Base-by-base conservation (phyloP, 2,113 vertebrate genomes). In the Chunga burmeisteri region DNA sequence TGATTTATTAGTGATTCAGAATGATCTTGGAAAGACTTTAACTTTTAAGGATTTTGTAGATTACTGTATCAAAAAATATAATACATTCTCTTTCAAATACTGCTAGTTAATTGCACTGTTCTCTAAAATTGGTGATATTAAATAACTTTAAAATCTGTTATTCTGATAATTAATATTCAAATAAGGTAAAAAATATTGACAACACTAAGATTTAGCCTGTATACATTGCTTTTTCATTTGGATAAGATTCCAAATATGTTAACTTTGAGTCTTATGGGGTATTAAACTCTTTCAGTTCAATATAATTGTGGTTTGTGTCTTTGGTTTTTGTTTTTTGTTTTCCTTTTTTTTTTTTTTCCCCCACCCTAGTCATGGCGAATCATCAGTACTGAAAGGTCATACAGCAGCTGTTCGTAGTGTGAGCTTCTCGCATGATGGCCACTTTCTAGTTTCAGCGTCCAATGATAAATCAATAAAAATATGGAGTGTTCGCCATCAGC, bases 401-500 rank as follows among this genome's bases (percentile, higher is more conserved):
- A 99, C 98, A 7, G 99, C 99, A 6, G 72, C 98, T 44, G 98
- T 99, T 34, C 98, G 99, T 80, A 99, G 99, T 3, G 99, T 99
- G 49, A 95, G 97, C 88, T 99, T 99, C 96, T 99, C 99, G 3
- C 82, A 93, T 0, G 99, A 99, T 40, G 98, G 99, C 38, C 98
- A 97, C 65, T 96, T 91, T 65, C 95, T 99, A 91, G 98, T 98
- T 94, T 99, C 99, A 18, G 99, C 99, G 9, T 99, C 99, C 16
- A 99, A 99, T 77, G 99, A 99, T 97, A 99, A 99, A 97, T 98
- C 98, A 6, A 95, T 99, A 47, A 99, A 99, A 98, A 98, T 99
- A 73, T 99, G 99, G 99, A 99, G 98, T 20, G 98, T 99, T 59
- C 94, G 92, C 59, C 97, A 97, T 25, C 99, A 98, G 58, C 98